Evolutionary conservation across 2,888 invertebrate species (phyloP), one percentile per base, ranked within the genome.

Genomic region (Athalia circularis): DNA sequence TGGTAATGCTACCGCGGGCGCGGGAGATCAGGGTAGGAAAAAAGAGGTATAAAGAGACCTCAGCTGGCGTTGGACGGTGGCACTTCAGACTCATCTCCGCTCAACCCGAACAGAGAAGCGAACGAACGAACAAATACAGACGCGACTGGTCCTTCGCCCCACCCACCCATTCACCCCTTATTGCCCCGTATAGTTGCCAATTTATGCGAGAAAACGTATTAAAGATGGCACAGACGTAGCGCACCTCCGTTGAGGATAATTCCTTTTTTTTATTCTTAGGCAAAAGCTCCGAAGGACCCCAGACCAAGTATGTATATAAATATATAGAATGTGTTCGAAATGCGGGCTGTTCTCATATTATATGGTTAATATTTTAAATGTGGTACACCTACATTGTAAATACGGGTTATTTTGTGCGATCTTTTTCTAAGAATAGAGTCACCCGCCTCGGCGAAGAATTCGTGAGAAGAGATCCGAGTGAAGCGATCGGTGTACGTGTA

Each of bases 131-230:
- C 65, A 65, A 65, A 65, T 48, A 13, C 47, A 48, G 47, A 48
- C 47, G 11, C 11, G 48, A 11, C 83, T 75, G 84, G 81, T 81
- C 45, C 61, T 61, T 76, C 68, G 77, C 54, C 68, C 77, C 65
- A 78, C 72, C 74, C 78, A 13, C 72, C 59, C 11, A 52, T 47
- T 70, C 81, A 65, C 80, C 85, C 87, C 85, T 86, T 87, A 87
- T 87, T 86, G 87, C 87, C 88, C 88, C 88, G 87, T 89, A 89
- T 89, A 89, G 85, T 89, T 84, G 82, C 81, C 87, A 88, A 89
- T 89, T 89, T 89, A 89, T 89, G 89, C 87, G 84, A 85, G 86
- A 82, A 88, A 89, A 88, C 87, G 85, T 88, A 88, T 89, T 89
- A 88, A 89, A 89, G 85, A 86, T 86, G 84, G 61, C 50, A 29